Conservation (phyloP, 2,797 vertebrate genomes). For the Leucoraja ocellata region DNA sequence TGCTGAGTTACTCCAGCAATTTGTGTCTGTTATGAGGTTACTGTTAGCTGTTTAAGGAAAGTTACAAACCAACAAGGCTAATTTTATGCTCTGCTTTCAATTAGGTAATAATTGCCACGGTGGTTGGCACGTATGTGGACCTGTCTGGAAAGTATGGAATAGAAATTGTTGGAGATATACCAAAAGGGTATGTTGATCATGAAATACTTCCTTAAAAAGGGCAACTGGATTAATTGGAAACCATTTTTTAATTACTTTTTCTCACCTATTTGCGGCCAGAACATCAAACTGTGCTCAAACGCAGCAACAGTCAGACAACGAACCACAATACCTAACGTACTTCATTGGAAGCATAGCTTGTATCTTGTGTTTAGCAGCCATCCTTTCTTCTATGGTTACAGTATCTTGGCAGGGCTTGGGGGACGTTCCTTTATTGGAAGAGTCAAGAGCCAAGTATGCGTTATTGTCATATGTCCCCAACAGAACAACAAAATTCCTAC, state of each 20-base stretch:
- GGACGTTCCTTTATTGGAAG: background rate
- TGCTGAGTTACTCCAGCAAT: no score
- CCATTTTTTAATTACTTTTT: background rate
- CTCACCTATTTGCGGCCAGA: background rate
- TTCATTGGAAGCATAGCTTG: background rate
- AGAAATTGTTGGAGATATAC: conserved; percentile 79
- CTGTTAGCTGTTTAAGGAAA: no score
- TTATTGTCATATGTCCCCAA: no score
- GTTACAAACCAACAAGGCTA: background rate
- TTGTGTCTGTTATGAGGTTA: background rate
- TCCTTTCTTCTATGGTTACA: background rate
- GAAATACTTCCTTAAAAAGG: background rate
- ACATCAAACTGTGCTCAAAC: background rate
- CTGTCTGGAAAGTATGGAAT: conserved; percentile 64
- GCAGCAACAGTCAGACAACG: background rate
- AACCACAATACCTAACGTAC: accelerated
- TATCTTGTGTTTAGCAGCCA: background rate
- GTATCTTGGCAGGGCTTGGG: background rate
- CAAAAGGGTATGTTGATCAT: conserved; percentile 71
- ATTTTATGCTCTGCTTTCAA: conserved; percentile 38
- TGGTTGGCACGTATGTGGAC: conserved; percentile 63
- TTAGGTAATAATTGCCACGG: conserved; percentile 78
- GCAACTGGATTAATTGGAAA: background rate
- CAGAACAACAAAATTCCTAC: no score
- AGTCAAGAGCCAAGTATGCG: background rate